Conservation (phyloP, 2,113 vertebrate genomes). For the Tympanuchus pallidicinctus region DNA sequence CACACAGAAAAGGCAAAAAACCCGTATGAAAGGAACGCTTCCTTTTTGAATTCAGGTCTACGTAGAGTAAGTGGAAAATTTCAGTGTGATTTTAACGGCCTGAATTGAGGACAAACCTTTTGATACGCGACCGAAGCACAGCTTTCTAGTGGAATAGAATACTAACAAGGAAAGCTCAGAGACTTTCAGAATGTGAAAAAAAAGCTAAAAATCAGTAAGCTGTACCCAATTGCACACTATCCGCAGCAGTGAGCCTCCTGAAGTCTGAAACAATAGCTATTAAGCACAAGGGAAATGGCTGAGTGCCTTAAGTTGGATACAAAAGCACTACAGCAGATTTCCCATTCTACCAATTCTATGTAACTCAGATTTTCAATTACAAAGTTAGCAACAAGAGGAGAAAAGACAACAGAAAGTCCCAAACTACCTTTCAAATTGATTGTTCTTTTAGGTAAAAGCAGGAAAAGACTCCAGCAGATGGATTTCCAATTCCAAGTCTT, state of each 20-base stretch:
- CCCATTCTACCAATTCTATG: fast-evolving
- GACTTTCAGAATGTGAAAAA: background rate
- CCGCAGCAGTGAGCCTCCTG: background rate
- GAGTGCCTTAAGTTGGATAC: background rate
- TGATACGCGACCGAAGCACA: background rate
- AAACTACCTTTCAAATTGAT: background rate
- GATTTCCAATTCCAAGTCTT: background rate
- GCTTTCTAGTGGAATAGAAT: background rate
- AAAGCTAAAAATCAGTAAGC: background rate
- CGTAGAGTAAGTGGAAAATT: background rate
- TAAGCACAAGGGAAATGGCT: background rate
- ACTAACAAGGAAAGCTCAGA: background rate
- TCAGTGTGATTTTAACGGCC: background rate
- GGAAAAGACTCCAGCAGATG: background rate
- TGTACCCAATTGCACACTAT: fast-evolving
- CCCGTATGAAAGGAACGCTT: fast-evolving
- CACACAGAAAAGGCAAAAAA: background rate
- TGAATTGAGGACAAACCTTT: background rate
- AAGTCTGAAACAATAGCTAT: background rate
- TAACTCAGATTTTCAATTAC: background rate
- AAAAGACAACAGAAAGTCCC: background rate
- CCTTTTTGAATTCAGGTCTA: background rate
- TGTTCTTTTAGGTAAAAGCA: background rate
- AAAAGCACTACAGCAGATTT: background rate
- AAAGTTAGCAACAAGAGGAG: background rate